Percentiles rank a stretch among this genome's conserved stretches.
phyloP scores from a whole-genome alignment of 2,797 vertebrate genomes.

The Oophaga sylvatica region DNA sequence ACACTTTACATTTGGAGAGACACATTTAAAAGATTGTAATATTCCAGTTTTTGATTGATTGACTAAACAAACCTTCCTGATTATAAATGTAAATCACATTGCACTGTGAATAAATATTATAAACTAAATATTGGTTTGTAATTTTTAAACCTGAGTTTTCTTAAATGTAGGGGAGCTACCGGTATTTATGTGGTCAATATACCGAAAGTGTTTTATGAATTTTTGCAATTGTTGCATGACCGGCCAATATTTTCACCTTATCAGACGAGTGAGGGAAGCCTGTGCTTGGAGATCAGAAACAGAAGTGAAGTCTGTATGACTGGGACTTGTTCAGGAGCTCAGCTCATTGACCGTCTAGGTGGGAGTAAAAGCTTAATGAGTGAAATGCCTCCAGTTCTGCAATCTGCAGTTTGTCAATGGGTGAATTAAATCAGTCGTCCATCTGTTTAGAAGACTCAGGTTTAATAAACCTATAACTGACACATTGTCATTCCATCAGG shows the following conservation, averaged over 20 bases:
- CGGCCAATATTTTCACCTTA: conserved; percentile 15
- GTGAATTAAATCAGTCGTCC: conserved; percentile 66
- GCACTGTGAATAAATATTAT: not conserved
- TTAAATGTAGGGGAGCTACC: not conserved
- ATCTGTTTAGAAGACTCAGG: conserved; percentile 66
- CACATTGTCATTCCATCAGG: conserved; percentile 74
- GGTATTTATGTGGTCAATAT: not conserved
- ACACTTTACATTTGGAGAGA: too few species aligned
- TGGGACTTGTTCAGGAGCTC: conserved; percentile 6
- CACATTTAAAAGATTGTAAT: too few species aligned
- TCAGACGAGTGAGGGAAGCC: conserved; percentile 16
- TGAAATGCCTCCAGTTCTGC: conserved; percentile 58
- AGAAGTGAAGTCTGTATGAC: not conserved
- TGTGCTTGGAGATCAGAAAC: not conserved
- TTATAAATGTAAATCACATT: not conserved
- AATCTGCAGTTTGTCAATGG: conserved; percentile 71
- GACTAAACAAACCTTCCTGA: not conserved
- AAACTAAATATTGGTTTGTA: not conserved
- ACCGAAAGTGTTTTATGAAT: not conserved
- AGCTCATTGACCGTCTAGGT: conserved; percentile 39
- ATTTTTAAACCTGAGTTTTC: not conserved
- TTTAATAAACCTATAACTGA: conserved; percentile 73
- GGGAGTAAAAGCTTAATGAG: conserved; percentile 65
- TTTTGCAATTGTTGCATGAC: not conserved
- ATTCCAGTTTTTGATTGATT: too few species aligned